Evolutionary conservation across 2,888 invertebrate genomes (phyloP).

Genomic region (Phlogophora meticulosa): DNA sequence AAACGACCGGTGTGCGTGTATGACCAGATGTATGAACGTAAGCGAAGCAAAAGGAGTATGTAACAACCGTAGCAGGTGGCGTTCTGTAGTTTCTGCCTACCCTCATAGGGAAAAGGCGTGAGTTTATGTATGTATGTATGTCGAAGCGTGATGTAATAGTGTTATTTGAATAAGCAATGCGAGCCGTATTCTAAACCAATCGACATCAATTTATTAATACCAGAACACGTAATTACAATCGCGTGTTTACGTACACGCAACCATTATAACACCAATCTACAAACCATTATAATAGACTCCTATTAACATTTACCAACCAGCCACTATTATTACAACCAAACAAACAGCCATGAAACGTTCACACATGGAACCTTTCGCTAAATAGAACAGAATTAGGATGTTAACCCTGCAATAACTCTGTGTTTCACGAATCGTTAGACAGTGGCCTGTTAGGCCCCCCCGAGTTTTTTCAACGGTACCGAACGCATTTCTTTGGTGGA

Average conservation of each 20-base stretch:
- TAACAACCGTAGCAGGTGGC: no score
- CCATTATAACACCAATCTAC: constrained; percentile 14
- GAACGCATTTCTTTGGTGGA: constrained; percentile 31
- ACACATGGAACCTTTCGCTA: constrained; percentile 68
- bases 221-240: constrained; percentile 8
- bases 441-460: constrained; percentile 48
- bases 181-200: neutral
- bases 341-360: constrained; percentile 50
- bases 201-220: neutral
- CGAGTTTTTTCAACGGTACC: constrained; percentile 55
- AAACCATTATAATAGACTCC: constrained; percentile 39
- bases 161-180: no score
- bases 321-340: constrained; percentile 47
- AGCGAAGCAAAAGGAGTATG: no score
- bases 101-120: no score
- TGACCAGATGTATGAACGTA: no score
- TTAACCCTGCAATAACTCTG: constrained; percentile 71
- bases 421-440: constrained; percentile 71
- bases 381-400: constrained; percentile 73
- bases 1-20: no score
- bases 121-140: no score
- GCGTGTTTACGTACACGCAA: neutral
- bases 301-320: constrained; percentile 35
- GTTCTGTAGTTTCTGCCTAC: no score
- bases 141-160: no score